Evolutionary conservation across 2,113 vertebrate species (phyloP).

Genomic region (Pseudorectes ferrugineus): DNA sequence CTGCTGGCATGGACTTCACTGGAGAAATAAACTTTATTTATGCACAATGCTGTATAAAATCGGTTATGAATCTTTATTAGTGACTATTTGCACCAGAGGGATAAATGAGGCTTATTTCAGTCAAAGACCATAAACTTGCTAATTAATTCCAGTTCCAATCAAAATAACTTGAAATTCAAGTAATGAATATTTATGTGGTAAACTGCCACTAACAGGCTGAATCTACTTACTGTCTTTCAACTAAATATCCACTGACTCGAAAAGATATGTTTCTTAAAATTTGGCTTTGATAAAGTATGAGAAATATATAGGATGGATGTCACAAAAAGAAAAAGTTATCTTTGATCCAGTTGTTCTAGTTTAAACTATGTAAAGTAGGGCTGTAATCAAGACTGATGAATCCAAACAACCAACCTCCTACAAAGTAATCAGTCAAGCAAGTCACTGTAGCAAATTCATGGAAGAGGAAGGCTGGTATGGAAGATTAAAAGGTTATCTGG

Average conservation of each 20-base stretch:
- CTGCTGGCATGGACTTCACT: background rate
- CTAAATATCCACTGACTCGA: background rate
- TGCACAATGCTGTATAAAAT: background rate
- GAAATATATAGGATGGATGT: background rate
- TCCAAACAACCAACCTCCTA: background rate
- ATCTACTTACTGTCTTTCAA: conserved; percentile 13
- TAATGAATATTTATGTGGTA: background rate
- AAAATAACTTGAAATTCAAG: conserved; percentile 27
- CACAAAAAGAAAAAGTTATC: background rate
- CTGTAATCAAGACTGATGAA: background rate
- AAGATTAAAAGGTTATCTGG: background rate
- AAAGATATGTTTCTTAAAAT: background rate
- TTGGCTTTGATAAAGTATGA: background rate
- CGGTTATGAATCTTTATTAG: background rate
- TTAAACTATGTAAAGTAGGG: background rate
- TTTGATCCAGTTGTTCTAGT: background rate
- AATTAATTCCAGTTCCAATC: conserved; percentile 45
- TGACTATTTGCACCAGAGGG: background rate
- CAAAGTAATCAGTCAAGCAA: background rate
- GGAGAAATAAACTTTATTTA: background rate
- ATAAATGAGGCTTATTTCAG: conserved; percentile 24
- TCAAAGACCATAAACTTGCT: conserved; percentile 27
- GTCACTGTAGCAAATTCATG: background rate
- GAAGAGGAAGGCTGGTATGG: background rate
- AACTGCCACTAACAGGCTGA: background rate